Conservation (phyloP, 2,888 invertebrate species). For the Acanthosepion esculentum region DNA sequence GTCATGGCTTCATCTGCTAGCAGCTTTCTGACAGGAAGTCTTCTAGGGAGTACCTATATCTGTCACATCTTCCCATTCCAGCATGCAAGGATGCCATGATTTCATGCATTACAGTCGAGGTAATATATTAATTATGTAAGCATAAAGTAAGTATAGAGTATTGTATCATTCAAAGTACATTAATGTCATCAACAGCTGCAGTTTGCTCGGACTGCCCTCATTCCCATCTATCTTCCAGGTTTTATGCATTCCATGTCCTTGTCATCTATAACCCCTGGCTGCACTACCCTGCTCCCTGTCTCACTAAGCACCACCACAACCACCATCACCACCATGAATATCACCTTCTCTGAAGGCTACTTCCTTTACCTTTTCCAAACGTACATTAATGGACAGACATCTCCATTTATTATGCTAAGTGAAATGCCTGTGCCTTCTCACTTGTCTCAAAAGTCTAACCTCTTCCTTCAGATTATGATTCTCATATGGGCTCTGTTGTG, state of each 20-base stretch:
- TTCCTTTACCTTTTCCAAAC: conserved; percentile 7
- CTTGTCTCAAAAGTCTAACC: neutral
- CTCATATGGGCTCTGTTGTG: neutral
- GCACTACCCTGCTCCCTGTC: neutral
- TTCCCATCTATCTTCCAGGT: conserved; percentile 16
- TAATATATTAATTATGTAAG: conserved; percentile 15
- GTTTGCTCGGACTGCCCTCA: neutral
- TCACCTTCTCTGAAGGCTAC: neutral
- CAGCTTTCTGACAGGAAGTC: neutral
- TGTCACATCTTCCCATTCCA: conserved; percentile 4
- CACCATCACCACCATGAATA: neutral
- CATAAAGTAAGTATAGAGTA: neutral
- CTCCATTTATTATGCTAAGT: conserved; percentile 33
- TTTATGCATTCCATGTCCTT: conserved; percentile 21
- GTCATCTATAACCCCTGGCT: neutral
- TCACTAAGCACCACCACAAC: neutral
- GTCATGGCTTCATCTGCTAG: conserved; percentile 20
- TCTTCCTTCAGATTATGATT: neutral
- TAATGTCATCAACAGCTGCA: conserved; percentile 33
- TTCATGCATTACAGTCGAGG: neutral
- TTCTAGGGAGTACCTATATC: conserved; percentile 21
- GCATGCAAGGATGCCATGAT: neutral
- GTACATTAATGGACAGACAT: conserved; percentile 8
- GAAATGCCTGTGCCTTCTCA: conserved; percentile 10
- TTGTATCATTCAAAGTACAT: conserved; percentile 33